Evolutionary conservation across 2,797 vertebrate species (phyloP).

Genomic region (Coranthus polyacanthus): DNA sequence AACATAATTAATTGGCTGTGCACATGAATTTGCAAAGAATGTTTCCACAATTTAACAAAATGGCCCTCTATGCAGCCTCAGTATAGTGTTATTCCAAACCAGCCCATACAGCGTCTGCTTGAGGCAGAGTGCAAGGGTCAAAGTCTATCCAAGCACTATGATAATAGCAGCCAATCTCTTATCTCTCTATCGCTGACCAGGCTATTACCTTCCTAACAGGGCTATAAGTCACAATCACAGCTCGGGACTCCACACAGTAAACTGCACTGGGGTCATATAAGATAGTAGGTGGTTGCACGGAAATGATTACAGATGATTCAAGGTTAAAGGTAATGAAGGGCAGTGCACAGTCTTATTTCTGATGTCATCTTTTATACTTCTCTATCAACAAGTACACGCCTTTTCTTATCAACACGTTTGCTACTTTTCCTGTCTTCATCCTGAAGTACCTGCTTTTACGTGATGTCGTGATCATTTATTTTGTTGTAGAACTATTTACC

Average conservation of each 20-base stretch:
- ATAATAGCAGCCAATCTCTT: slow-evolving; percentile 59
- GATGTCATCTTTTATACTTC: slow-evolving; percentile 6
- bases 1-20: not conserved
- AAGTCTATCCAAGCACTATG: slow-evolving; percentile 65
- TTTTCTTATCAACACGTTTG: not conserved
- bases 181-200: slow-evolving; percentile 47
- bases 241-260: slow-evolving; percentile 19
- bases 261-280: slow-evolving; percentile 31
- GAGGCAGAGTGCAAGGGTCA: slow-evolving; percentile 57
- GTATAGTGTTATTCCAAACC: not conserved
- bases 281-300: slow-evolving; percentile 40
- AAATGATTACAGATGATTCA: slow-evolving; percentile 34
- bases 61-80: not conserved
- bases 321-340: slow-evolving; percentile 28
- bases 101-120: slow-evolving; percentile 1
- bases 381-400: not conserved
- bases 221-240: slow-evolving; percentile 45
- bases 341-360: not conserved
- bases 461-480: slow-evolving; percentile 12
- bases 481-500: slow-evolving; percentile 4
- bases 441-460: not conserved
- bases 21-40: not conserved
- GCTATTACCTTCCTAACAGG: slow-evolving; percentile 38
- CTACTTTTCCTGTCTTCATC: no score
- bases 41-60: not conserved